These are phyloP conservation scores for Cheirogaleus medius DNA, from an alignment of 2,113 vertebrate genomes.

Conservation along the genomic window DNA sequence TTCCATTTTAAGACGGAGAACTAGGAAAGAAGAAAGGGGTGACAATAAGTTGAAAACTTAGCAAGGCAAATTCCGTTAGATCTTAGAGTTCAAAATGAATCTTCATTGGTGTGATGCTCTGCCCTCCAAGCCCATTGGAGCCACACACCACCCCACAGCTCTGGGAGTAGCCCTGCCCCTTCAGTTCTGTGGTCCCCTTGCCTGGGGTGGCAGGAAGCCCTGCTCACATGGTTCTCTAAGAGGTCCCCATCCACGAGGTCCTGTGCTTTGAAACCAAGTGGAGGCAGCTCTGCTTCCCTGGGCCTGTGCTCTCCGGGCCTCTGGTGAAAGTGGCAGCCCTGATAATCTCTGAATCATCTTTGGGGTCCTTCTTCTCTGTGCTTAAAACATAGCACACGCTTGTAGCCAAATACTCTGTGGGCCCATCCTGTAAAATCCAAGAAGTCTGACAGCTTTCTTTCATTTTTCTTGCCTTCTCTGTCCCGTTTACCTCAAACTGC, in stretches of 20 bases:
- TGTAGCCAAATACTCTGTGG: not conserved
- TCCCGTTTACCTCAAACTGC: not conserved
- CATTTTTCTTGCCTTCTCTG: not conserved
- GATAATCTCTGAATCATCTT: not conserved
- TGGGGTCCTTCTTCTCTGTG: not conserved
- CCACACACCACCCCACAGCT: not conserved
- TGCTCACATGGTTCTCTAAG: not conserved
- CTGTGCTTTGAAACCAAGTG: not conserved
- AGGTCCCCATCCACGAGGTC: not conserved
- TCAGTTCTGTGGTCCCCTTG: not conserved
- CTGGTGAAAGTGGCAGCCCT: not conserved
- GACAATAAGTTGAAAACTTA: too few relatives aligned
- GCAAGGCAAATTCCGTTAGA: too few relatives aligned
- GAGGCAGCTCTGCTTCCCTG: not conserved
- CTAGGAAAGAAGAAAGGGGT: too few relatives aligned
- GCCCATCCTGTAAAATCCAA: not conserved
- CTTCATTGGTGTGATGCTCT: too few relatives aligned
- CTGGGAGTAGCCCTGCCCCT: not conserved
- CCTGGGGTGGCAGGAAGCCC: not conserved
- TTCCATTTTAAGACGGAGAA: too few relatives aligned
- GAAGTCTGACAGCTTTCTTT: not conserved
- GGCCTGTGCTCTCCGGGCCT: too few relatives aligned
- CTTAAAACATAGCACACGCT: not conserved
- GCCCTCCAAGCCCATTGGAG: too few relatives aligned
- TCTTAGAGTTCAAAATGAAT: too few relatives aligned